Base-by-base conservation (phyloP, 2,113 vertebrate species). In the Climacteris rufus region DNA sequence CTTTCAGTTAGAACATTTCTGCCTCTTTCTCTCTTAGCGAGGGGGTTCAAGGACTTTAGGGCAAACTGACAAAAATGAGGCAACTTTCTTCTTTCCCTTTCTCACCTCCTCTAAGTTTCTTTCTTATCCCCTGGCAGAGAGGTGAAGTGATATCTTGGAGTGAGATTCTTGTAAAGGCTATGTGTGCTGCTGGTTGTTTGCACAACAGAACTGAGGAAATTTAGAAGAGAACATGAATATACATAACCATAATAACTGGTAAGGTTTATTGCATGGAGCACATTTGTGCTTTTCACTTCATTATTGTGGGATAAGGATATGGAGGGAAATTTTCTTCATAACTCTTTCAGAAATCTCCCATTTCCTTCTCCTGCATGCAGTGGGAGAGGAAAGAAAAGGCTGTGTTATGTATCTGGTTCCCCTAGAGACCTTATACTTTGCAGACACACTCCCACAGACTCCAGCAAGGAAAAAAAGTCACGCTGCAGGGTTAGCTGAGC, bases 351-450 rank as follows among this genome's bases (percentile, higher is more conserved):
- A 81, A 64, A 77, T 65, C 35, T 64, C 37, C 31, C 50, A 30
- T 69, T 64, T 69, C 39, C 40, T 90, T 83, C 61, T 83, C 5
- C 37, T 59, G 35, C 10, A 22, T 0, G 11, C 40, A 70, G 19
- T 33, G 25, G 63, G 39, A 83, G 40, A 71, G 25, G 18, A 65
- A 42, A 76, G 30, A 52, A 83, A 72, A 83, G 18, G 63, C 30
- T 64, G 6, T 71, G 39, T 49, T 65, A 39, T 0, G 0, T 60
- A 42, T 6, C 15, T 1, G 3, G 24, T 30, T 8, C 13, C n/a
- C 4, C 52, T 54, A 25, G 57, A 52, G 18, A 39, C 9, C 27
- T 80, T 35, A 68, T 6, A 7, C 8, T 42, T 14, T 4, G 6
- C 28, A 72, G 52, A 50, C 30, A 64, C 1, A 1, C 16, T 63